Evolutionary conservation across 2,888 invertebrate genomes (phyloP), one percentile per base, ranked within the genome.

Genomic region (Drosophila seclusa): DNA sequence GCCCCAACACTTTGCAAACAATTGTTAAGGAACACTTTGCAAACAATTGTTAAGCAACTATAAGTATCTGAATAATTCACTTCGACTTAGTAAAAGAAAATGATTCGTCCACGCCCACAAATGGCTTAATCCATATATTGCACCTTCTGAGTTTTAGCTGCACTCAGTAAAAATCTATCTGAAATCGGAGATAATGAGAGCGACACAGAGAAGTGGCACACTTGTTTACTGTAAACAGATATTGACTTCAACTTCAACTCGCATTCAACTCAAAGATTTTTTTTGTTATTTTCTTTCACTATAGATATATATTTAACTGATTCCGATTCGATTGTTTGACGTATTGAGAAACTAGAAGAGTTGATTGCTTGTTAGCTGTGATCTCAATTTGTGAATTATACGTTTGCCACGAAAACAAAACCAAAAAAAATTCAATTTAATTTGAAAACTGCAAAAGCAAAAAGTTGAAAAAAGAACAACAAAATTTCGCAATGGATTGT

Each of bases 311-410:
- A 45, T 16, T 45, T 24, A 16, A 24, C 8, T 16, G 24, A 24
- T 16, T 42, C 42, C 42, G 11, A 42, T 11, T 11, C 42, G n/a
- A 21, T 42, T 42, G 21, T 42, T 42, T 13, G 2, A 2, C 50
- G 34, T 40, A 68, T 52, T 31, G 52, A 40, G 18, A 48, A 50
- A 24, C 21, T 24, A 11, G 1, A 32, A n/a, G 6, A 45, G 24
- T 45, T 45, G 24, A 45, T 45, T 45, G 45, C 45, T 16, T 32
- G 40, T 48, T 42, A 18, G 53, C 49, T 55, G 29, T 57, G 21
- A 50, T 48, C 55, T 63, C 32, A 40, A 49, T 7, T 42, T 8
- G 5, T 3, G 16, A 63, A 58, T 57, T 24, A 53, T 45, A 38
- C 55, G 55, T 40, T 38, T 29, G n/a, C 29, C 5, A 4, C n/a